Base-by-base conservation (phyloP, 92 coral and sea anemone genomes). In the Phymanthus crucifer region DNA sequence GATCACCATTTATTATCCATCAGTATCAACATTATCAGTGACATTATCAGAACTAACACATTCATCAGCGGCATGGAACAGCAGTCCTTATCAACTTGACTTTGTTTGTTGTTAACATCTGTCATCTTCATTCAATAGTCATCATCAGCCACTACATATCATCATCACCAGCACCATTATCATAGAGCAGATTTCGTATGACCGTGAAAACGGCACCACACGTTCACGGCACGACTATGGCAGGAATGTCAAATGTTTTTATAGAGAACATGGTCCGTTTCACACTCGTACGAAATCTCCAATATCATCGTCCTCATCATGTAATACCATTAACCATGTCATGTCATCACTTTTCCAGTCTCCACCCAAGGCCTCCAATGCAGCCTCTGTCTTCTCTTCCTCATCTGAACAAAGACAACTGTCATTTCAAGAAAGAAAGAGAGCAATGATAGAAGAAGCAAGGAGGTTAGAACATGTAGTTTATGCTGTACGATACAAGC, bases 361-460 rank as follows among this genome's bases (percentile, higher is more conserved):
- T 79, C 83, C 88, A 64, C 80, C 71, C 18, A 87, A 80, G 67
- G 80, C 81, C 33, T 81, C 86, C 43, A 83, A 76, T 67, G 91
- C 95, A 21, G 88, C 89, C 46, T 73, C 85, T 36, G 56, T 80
- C 12, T 94, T 94, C 79, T 89, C 94, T 18, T 83, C 89, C 9
- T 79, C 72, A 23, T 80, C 99, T 14, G 89, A 83, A 40, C 90
- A 84, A 66, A 87, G 99, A 40, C 97, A 93, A 58, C 78, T 70
- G 82, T 88, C 97, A 36, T 88, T 95, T 45, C 89, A 89, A 73
- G 93, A 95, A 72, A 87, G 95, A 73, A 95, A 95, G 36, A 76
- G 71, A 70, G 77, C 66, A 50, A 93, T 95, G 91, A 54, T 95
- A 10, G 99, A 95, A 70, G 94, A 80, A 57, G 99, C 99, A 33